These are phyloP conservation scores for Myocastor coypus DNA, from an alignment of 2,113 vertebrate genomes.

Conservation along the genomic window DNA sequence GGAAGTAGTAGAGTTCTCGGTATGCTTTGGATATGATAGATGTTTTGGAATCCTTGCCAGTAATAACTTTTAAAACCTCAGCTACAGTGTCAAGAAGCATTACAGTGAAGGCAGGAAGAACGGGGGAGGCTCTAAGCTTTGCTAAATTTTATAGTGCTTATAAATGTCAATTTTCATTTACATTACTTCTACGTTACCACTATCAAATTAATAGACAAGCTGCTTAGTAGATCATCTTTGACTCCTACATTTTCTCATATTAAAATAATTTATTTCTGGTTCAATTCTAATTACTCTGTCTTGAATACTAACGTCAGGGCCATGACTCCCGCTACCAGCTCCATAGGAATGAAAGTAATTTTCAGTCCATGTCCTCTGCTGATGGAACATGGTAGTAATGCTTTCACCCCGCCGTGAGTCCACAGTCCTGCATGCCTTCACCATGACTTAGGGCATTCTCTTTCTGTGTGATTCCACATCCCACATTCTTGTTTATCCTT, in stretches of 20 bases:
- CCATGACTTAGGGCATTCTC: neutral
- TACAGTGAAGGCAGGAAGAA: neutral
- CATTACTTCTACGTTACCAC: neutral
- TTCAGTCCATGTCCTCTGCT: neutral
- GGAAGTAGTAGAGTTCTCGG: neutral
- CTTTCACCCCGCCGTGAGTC: neutral
- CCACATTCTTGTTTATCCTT: neutral
- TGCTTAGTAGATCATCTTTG: neutral
- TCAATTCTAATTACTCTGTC: neutral
- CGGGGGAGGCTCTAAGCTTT: too few species aligned
- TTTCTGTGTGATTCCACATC: neutral
- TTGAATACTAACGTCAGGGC: neutral
- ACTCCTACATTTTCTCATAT: neutral
- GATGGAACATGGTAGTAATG: neutral
- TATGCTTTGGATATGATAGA: neutral
- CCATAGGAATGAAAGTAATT: neutral
- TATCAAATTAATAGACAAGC: neutral
- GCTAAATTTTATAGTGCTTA: neutral
- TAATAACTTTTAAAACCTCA: neutral
- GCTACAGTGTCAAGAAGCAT: neutral
- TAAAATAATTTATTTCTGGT: neutral
- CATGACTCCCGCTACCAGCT: fast-evolving
- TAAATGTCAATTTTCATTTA: neutral
- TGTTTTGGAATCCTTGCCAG: neutral
- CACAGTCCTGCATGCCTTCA: fast-evolving